phyloP scores from a whole-genome alignment of 2,113 vertebrate species.

The Melanocharis versteri region DNA sequence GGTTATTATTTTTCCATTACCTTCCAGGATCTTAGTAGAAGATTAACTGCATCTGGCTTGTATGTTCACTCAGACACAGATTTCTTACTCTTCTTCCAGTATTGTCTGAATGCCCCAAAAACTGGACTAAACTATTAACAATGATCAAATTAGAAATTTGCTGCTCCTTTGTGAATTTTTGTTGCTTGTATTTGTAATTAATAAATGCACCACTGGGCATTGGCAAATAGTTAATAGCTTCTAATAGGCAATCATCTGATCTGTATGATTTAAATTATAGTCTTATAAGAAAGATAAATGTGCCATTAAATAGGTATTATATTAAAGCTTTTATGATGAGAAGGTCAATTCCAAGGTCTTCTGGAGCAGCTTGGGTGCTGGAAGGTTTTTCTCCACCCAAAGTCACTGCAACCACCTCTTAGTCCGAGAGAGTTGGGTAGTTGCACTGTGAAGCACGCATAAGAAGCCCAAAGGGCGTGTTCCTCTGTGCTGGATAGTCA shows the following conservation, averaged over 20 bases:
- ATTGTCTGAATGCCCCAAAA: neutral
- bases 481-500: neutral
- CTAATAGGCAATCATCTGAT: neutral
- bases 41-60: neutral
- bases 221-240: neutral
- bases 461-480: accelerated
- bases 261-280: neutral
- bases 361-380: neutral
- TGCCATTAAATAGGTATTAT: neutral
- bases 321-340: neutral
- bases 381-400: neutral
- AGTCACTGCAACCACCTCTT: neutral
- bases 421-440: accelerated
- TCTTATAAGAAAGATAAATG: neutral
- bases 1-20: neutral
- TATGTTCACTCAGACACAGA: neutral
- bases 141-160: neutral
- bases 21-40: neutral
- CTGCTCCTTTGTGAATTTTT: neutral
- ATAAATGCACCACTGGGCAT: neutral
- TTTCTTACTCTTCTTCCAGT: neutral
- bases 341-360: neutral
- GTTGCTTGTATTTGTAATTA: neutral
- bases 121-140: neutral
- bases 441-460: neutral